Base-by-base conservation (phyloP, 2,888 invertebrate species). In the Conchocele bisecta region DNA sequence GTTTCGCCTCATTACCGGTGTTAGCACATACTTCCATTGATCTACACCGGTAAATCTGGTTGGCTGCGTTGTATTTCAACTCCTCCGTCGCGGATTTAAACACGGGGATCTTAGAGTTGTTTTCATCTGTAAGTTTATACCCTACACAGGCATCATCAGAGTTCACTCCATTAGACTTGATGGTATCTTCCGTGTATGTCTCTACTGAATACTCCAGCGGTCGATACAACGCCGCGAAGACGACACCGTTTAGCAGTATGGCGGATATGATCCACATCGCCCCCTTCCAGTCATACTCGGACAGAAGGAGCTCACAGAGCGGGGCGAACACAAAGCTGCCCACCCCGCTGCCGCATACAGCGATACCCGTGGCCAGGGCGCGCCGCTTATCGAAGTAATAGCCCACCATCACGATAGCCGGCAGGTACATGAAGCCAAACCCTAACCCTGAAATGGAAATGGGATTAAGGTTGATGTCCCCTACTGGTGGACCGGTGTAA, bases 381-480 rank as follows among this genome's bases (percentile, higher is more conserved):
- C 98, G 93, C 94, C 96, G 97, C 91, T 95, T 95, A 91, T 98
- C 98, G 91, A 99, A 99, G 93, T 99, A 99, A 92, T 97, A 98
- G 20, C 98, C 98, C 29, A 98, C 97, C 44, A 96, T 96, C 82
- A 99, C 95, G 42, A 98, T 97, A 3, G 98, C 95, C 0, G 98
- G 98, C 81, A 98, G 95, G 92, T 98, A 98, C 85, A 98, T 95
- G 93, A 98, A 94, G 57, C 98, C 98, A 88, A 97, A 95, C 1
- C 98, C 98, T 79, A 97, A 94, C 68, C 98, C 96, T 96, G 93
- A 15, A 42, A 42, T 68, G n/a, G 20, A n/a, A 42, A 31, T 20
- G 5, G 2, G 3, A 17, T 58, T 24, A 35, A 11, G n/a, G n/a
- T 35, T 35, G 37, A 35, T 35, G 11, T n/a, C n/a, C n/a, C n/a